These are phyloP conservation scores for Zeus faber DNA, from an alignment of 2,113 vertebrate species.

Conservation along the genomic window DNA sequence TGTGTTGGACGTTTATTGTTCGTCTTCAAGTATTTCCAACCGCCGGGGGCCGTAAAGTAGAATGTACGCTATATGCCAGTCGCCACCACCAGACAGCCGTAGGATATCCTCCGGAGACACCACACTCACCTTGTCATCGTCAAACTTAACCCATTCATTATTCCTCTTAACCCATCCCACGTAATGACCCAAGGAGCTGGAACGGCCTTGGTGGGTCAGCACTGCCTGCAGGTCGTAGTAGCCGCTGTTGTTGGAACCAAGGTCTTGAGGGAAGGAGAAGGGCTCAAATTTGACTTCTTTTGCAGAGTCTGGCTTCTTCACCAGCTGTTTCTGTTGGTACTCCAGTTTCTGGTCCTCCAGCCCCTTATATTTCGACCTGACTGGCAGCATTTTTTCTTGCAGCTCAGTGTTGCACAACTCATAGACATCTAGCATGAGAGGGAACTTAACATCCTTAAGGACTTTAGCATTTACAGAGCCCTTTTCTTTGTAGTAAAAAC, in stretches of 20 bases:
- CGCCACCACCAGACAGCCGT: constrained; percentile 94
- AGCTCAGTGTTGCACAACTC: constrained; percentile 91
- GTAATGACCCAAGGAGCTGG: constrained; percentile 97
- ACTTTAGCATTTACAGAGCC: constrained; percentile 99
- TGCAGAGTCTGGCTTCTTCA: constrained; percentile 52
- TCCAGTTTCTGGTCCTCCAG: constrained; percentile 92
- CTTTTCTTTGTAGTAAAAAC: constrained; percentile 99
- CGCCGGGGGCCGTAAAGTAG: constrained; percentile 94
- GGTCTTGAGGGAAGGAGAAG: constrained; percentile 89
- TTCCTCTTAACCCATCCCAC: constrained; percentile 98
- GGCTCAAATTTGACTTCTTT: constrained; percentile 89
- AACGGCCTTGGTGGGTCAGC: constrained; percentile 96
- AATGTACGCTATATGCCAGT: constrained; percentile 99
- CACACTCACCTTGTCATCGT: constrained; percentile 97
- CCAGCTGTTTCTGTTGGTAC: constrained; percentile 80
- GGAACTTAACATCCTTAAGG: constrained; percentile 99
- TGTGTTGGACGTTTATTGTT: constrained; percentile 68
- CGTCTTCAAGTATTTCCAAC: constrained; percentile 84
- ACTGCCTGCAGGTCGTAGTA: constrained; percentile 98
- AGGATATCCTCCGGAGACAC: constrained; percentile 96
- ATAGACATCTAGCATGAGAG: constrained; percentile 97
- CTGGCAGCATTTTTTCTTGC: constrained; percentile 92
- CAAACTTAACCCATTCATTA: constrained; percentile 99
- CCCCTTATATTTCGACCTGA: constrained; percentile 94
- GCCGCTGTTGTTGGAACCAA: constrained; percentile 96